Percentiles rank a stretch among this genome's conserved stretches.
These are phyloP conservation scores for Psittacus erithacus DNA, from an alignment of 2,113 vertebrate species.

Conservation along the genomic window DNA sequence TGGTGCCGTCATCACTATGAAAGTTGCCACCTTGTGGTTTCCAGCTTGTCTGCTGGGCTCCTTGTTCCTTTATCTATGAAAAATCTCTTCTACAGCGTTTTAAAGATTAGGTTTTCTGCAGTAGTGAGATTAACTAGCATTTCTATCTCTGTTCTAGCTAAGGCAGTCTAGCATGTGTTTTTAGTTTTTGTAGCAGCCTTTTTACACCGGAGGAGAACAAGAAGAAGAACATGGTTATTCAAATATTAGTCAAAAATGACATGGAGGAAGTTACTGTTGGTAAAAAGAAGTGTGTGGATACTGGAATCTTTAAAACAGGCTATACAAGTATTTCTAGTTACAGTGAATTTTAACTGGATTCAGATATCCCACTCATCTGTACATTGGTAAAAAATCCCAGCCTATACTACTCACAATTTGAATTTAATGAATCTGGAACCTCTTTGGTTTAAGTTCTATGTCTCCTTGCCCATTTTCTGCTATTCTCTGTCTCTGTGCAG, in stretches of 20 bases:
- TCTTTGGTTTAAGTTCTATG: not conserved
- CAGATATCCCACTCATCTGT: not conserved
- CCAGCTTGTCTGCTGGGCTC: not conserved
- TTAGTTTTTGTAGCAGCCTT: not conserved
- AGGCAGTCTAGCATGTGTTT: not conserved
- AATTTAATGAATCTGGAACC: not conserved
- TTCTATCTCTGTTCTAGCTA: not conserved
- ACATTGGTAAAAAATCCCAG: not conserved
- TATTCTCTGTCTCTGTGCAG: not conserved
- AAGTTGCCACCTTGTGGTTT: not conserved
- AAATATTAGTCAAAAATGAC: not conserved
- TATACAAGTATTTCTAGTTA: not conserved
- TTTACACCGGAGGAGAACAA: not conserved
- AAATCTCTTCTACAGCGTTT: not conserved
- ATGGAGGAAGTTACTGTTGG: not conserved
- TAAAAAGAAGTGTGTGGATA: not conserved
- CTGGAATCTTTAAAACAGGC: not conserved
- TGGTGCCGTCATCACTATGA: fast-evolving
- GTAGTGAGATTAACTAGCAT: not conserved
- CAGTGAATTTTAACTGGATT: not conserved
- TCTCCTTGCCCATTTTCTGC: not conserved
- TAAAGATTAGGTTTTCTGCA: not conserved
- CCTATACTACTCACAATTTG: not conserved
- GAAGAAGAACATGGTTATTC: not conserved
- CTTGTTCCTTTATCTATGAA: not conserved